A percentile compares a stretch with the other conserved stretches of the same genome.
These are phyloP conservation scores for Neostethus bicornis DNA, from an alignment of 2,797 vertebrate genomes.

Conservation along the genomic window DNA sequence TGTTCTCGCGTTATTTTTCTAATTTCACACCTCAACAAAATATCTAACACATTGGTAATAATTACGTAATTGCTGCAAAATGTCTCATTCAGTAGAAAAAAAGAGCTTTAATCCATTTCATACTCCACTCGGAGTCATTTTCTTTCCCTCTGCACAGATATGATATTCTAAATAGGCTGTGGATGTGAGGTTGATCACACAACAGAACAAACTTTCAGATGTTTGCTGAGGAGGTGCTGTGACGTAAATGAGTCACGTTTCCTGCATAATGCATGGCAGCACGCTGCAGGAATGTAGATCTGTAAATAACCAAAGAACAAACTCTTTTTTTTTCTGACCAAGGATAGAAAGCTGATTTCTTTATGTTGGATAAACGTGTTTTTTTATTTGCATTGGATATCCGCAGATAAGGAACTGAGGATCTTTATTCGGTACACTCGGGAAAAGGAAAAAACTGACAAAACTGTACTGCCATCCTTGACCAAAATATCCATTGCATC, in stretches of 20 bases:
- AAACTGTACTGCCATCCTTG: too few species aligned
- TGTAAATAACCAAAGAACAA: not conserved
- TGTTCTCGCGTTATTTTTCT: not conserved
- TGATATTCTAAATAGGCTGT: not conserved
- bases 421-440: too few species aligned
- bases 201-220: not conserved
- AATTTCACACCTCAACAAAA: not conserved
- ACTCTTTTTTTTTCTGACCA: rapidly evolving
- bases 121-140: not conserved
- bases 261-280: too few species aligned
- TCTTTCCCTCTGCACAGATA: slow-evolving; percentile 9
- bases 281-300: too few species aligned
- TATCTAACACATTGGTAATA: not conserved
- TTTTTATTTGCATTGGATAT: too few species aligned
- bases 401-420: too few species aligned
- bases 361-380: too few species aligned
- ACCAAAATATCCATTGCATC: too few species aligned
- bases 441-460: too few species aligned
- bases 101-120: slow-evolving; percentile 34
- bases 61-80: slow-evolving; percentile 32
- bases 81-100: slow-evolving; percentile 25
- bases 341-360: not conserved
- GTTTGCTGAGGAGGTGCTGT: not conserved
- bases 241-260: not conserved
- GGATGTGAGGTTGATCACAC: slow-evolving; percentile 1